Evolutionary conservation across 2,888 invertebrate genomes (phyloP).

Genomic region (Pachycephus smyrnensis): DNA sequence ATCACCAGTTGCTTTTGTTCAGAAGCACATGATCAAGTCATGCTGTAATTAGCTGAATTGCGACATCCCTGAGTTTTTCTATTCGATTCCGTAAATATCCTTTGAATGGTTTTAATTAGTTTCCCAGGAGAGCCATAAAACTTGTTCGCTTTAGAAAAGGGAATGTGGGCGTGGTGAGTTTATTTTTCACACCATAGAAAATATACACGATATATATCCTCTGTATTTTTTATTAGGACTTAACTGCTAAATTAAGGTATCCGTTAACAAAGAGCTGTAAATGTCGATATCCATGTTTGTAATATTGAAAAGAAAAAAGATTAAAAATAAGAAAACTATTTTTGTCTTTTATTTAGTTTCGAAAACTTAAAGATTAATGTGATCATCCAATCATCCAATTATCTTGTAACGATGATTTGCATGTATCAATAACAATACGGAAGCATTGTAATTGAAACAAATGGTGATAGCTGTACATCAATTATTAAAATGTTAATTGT

Average conservation of each 20-base stretch:
- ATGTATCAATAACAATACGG: not conserved
- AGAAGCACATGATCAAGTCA: not conserved
- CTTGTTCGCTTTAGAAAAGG: not conserved
- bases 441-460: not conserved
- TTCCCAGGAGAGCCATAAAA: not conserved
- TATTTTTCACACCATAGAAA: not conserved
- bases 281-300: slow-evolving; percentile 12
- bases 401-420: not conserved
- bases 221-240: slow-evolving; percentile 29
- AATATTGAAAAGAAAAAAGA: slow-evolving; percentile 19
- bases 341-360: not conserved
- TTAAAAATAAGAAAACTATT: slow-evolving; percentile 20
- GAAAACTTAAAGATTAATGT: not conserved
- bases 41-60: not conserved
- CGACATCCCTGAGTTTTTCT: not conserved
- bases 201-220: not conserved
- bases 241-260: slow-evolving; percentile 15
- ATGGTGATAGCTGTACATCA: not conserved
- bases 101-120: not conserved
- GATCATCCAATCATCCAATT: not conserved
- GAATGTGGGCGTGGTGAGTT: not conserved
- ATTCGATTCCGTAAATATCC: not conserved
- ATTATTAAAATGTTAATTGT: slow-evolving; percentile 28
- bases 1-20: not conserved
- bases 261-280: slow-evolving; percentile 8